phyloP scores from a whole-genome alignment of 2,113 vertebrate species.

The Phoxinus phoxinus region DNA sequence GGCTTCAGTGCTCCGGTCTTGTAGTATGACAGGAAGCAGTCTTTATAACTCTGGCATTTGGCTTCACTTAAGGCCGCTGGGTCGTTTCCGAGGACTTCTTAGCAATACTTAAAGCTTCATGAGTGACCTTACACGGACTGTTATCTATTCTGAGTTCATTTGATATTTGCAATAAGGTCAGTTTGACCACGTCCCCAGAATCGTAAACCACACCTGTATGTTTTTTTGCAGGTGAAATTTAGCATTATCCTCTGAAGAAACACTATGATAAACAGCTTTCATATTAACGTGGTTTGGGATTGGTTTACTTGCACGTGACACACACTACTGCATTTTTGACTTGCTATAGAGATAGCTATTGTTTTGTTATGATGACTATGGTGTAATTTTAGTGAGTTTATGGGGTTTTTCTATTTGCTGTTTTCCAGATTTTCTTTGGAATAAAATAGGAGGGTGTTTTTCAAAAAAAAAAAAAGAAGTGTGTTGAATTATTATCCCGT shows the following conservation, averaged over 20 bases:
- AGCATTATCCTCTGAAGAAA: not conserved
- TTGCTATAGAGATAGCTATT: conserved; percentile 57
- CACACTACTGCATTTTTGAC: not conserved
- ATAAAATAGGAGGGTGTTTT: conserved; percentile 48
- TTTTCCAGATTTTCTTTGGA: conserved; percentile 44
- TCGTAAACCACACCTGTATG: not conserved
- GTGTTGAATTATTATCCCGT: not conserved
- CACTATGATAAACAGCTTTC: not conserved
- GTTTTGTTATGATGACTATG: conserved; percentile 57
- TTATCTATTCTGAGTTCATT: not conserved
- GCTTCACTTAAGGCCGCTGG: not conserved
- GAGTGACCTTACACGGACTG: not conserved
- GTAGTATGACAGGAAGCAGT: not conserved
- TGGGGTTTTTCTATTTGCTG: not conserved
- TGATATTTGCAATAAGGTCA: not conserved
- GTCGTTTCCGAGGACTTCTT: not conserved
- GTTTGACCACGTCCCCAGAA: not conserved
- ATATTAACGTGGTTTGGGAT: not conserved
- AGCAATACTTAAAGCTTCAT: not conserved
- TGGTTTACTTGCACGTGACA: not conserved
- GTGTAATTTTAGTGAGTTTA: conserved; percentile 42
- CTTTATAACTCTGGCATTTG: not conserved
- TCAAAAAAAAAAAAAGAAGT: not conserved
- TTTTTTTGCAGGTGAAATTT: not conserved
- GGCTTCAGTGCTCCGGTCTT: not conserved